Evolutionary conservation across 2,797 vertebrate species (phyloP).

Genomic region (Balearica regulorum): DNA sequence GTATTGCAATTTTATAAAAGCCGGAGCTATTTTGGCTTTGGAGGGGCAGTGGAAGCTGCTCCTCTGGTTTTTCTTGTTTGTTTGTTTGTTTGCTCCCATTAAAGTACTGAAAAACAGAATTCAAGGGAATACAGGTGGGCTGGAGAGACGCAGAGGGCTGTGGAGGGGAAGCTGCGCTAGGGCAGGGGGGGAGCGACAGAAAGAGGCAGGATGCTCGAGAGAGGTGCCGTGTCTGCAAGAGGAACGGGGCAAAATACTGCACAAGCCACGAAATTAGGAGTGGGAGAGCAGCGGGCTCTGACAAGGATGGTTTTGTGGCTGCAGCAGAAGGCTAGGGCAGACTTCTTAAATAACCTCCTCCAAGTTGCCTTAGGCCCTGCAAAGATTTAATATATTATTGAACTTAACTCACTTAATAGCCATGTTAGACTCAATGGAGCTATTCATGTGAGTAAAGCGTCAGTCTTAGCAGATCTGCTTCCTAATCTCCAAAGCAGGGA

Average conservation of each 20-base stretch:
- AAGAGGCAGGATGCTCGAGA: background rate
- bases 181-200: background rate
- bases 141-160: background rate
- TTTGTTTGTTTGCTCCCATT: background rate
- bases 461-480: conserved; percentile 16
- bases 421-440: conserved; percentile 29
- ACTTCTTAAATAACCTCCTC: background rate
- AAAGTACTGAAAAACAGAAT: background rate
- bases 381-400: conserved; percentile 37
- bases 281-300: background rate
- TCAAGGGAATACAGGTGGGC: background rate
- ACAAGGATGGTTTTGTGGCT: conserved; percentile 6
- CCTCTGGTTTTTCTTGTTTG: background rate
- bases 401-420: conserved; percentile 38
- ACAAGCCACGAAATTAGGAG: background rate
- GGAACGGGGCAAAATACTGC: background rate
- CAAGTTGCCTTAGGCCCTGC: conserved; percentile 17
- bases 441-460: conserved; percentile 3
- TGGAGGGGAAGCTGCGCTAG: background rate
- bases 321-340: background rate
- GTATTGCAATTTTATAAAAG: background rate
- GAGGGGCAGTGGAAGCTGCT: background rate
- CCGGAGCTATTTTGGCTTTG: background rate
- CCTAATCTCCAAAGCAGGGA: conserved; percentile 14
- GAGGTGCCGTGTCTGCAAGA: rapidly evolving